Evolutionary conservation across 64 coral and sea anemone genomes (phyloP).

Genomic region (Pocillopora verrucosa): DNA sequence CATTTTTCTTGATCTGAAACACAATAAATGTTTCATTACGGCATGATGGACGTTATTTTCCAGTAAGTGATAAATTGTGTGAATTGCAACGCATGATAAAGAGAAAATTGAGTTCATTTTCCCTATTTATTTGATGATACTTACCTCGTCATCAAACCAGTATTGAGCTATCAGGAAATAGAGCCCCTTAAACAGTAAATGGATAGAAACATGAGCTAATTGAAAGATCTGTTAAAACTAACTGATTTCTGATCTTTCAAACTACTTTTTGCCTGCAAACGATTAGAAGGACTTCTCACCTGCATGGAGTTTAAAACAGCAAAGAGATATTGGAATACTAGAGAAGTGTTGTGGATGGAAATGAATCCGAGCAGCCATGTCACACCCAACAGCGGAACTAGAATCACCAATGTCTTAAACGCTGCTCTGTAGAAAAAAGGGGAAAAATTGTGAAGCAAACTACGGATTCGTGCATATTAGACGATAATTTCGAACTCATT

Average conservation of each 20-base stretch:
- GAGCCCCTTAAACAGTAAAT: conserved; percentile 22
- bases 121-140: background rate
- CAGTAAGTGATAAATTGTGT: background rate
- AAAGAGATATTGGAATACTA: conserved; percentile 58
- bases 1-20: background rate
- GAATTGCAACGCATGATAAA: background rate
- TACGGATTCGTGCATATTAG: background rate
- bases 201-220: background rate
- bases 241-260: background rate
- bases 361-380: conserved; percentile 59
- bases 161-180: conserved; percentile 65
- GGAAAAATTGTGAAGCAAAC: background rate
- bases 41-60: background rate
- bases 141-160: conserved; percentile 61
- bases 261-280: background rate
- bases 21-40: background rate
- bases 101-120: background rate
- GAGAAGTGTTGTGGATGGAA: background rate
- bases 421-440: conserved; percentile 26
- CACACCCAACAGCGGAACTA: conserved; percentile 44
- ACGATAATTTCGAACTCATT: too few species aligned
- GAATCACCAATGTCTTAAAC: conserved; percentile 55
- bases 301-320: conserved; percentile 51
- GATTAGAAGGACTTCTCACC: conserved; percentile 5
- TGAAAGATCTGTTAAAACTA: too few species aligned